phyloP scores from a whole-genome alignment of 2,113 vertebrate genomes.

The Cynoglossus semilaevis region DNA sequence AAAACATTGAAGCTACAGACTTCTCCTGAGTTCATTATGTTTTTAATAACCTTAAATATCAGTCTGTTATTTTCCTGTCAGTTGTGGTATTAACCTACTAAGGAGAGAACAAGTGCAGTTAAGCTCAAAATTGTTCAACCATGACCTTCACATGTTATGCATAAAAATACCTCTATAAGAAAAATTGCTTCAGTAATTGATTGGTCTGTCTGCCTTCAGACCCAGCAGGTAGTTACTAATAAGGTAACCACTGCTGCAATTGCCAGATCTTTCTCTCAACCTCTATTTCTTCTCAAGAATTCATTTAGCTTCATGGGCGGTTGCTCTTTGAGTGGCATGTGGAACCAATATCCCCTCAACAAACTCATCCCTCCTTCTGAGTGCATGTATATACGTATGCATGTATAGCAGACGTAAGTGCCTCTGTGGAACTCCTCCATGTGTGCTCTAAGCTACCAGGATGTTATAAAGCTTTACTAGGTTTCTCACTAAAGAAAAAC shows the following conservation, averaged over 20 bases:
- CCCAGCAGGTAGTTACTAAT: slow-evolving; percentile 60
- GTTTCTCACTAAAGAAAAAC: slow-evolving; percentile 31
- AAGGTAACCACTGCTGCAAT: slow-evolving; percentile 63
- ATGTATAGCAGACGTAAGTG: slow-evolving; percentile 50
- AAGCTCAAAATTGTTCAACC: slow-evolving; percentile 33
- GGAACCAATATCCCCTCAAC: slow-evolving; percentile 64
- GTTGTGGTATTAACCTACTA: background rate
- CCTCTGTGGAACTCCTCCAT: slow-evolving; percentile 32
- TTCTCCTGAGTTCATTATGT: slow-evolving; percentile 15
- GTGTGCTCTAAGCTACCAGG: slow-evolving; percentile 40
- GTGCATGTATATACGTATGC: slow-evolving; percentile 50
- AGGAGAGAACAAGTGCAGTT: slow-evolving; percentile 17
- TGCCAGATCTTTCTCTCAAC: slow-evolving; percentile 57
- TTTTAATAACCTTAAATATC: slow-evolving; percentile 9
- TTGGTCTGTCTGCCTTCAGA: slow-evolving; percentile 40
- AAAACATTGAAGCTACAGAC: slow-evolving; percentile 44
- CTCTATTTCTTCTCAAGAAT: slow-evolving; percentile 42
- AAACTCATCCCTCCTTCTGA: slow-evolving; percentile 18
- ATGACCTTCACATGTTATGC: slow-evolving; percentile 33
- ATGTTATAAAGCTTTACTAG: slow-evolving; percentile 41
- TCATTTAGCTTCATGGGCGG: slow-evolving; percentile 66
- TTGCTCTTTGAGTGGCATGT: slow-evolving; percentile 56
- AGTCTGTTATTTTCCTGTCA: slow-evolving; percentile 15
- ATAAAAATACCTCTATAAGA: slow-evolving; percentile 34
- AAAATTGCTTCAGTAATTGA: slow-evolving; percentile 37